Base-by-base conservation (phyloP, 2,797 vertebrate species). In the Manis pentadactyla region DNA sequence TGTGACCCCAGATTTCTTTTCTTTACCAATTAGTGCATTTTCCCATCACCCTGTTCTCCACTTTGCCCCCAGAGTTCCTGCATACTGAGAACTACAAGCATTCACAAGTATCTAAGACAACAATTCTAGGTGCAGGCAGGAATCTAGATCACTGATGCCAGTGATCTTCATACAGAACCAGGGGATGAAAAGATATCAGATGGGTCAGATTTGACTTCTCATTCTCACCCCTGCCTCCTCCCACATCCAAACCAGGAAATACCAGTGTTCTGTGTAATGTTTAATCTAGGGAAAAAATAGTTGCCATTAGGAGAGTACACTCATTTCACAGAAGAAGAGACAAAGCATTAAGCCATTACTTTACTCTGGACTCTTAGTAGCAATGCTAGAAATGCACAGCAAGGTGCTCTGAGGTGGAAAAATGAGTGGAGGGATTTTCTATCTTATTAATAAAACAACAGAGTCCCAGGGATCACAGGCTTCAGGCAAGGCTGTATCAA, bases 251-350 rank as follows among this genome's bases (percentile, higher is more conserved):
- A 42, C 12, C 10, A 90, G 18, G 57, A 87, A 74, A 13, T 31
- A 63, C 1, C 29, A 2, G 7, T 82, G 71, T 51, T 90, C 78
- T 85, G 7, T 34, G n/a, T 21, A 57, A 37, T 49, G 68, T 21
- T 73, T 75, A 82, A 37, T 57, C 7, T 29, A 27, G 21, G 37
- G 13, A 1, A 21, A 37, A 63, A 68, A 49, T 8, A 46, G 12
- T 61, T 77, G 87, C 46, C 37, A 34, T 79, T 84, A 57, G 49
- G 77, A 90, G 2, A 15, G 42, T 55, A 13, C 18, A 63, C 2
- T 94, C 55, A 31, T 82, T 93, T 81, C 55, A 2, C 55, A 91
- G 29, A 94, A 37, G 14, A 79, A n/a, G 29, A 92, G n/a, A 82
- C 27, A 82, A 75, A 92, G 53, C 14, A 64, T 83, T 78, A 86